Evolutionary conservation across 2,888 invertebrate genomes (phyloP).

Genomic region (Ceriagrion tenellum): DNA sequence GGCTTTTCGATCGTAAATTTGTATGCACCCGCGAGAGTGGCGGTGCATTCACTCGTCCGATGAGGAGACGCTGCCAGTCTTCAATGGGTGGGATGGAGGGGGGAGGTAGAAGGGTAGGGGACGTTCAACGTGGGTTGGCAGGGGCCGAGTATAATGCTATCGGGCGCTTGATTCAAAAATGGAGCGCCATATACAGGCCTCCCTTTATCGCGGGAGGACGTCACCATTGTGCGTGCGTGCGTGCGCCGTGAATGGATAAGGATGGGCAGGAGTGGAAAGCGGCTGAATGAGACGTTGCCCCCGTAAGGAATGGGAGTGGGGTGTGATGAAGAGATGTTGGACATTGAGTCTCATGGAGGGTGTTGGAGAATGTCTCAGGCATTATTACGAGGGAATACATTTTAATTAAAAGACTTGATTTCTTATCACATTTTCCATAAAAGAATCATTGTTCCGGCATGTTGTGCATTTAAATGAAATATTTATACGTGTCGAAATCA

Average conservation of each 20-base stretch:
- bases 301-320: background rate
- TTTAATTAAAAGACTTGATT: too few relatives aligned
- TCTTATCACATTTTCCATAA: too few relatives aligned
- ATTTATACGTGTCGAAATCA: too few relatives aligned
- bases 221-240: background rate
- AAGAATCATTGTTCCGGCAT: too few relatives aligned
- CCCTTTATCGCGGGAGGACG: constrained; percentile 7
- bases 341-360: background rate
- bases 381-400: too few relatives aligned
- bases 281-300: background rate
- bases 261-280: background rate
- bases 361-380: too few relatives aligned
- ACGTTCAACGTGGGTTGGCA: background rate
- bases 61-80: background rate
- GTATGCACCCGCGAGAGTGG: background rate
- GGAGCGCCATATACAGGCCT: background rate
- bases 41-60: background rate
- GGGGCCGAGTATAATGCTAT: background rate
- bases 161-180: background rate
- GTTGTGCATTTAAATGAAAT: too few relatives aligned
- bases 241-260: background rate
- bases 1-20: background rate
- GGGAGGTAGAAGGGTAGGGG: background rate
- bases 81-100: background rate
- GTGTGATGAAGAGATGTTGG: background rate